These are phyloP conservation scores for Pterocles burchelli DNA, from an alignment of 2,113 vertebrate genomes.

Conservation along the genomic window DNA sequence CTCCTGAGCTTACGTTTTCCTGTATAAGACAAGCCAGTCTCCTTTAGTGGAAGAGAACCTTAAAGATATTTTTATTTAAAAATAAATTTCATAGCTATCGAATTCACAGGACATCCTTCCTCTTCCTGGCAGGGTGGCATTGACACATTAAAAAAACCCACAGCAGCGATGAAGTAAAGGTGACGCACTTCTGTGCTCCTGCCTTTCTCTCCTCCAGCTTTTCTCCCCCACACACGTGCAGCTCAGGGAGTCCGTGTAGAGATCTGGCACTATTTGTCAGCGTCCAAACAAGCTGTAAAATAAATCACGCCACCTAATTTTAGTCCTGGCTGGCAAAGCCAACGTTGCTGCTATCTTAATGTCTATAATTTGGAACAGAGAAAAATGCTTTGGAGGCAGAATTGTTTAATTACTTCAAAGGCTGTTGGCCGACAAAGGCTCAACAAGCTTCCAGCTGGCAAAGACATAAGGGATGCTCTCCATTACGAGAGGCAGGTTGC, in stretches of 20 bases:
- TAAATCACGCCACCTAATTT: slow-evolving; percentile 29
- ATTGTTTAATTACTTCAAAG: slow-evolving; percentile 39
- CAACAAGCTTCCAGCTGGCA: slow-evolving; percentile 44
- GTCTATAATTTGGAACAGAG: slow-evolving; percentile 28
- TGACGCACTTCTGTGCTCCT: background rate
- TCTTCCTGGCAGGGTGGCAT: background rate
- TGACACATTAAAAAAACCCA: background rate
- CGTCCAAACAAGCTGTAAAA: slow-evolving; percentile 37
- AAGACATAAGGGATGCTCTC: background rate
- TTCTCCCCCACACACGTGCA: background rate
- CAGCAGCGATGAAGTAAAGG: background rate
- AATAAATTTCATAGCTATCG: background rate
- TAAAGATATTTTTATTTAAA: background rate
- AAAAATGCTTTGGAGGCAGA: slow-evolving; percentile 5
- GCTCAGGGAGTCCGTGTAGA: background rate
- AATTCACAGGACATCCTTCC: background rate
- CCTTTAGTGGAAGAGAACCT: background rate
- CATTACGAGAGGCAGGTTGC: background rate
- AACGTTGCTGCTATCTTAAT: background rate
- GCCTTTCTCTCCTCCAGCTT: background rate
- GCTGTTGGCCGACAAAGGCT: background rate
- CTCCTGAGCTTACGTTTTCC: background rate
- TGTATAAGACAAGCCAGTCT: background rate
- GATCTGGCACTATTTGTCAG: background rate
- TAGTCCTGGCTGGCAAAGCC: slow-evolving; percentile 27